Percentiles rank a stretch among this genome's conserved stretches.
phyloP scores from a whole-genome alignment of 2,888 invertebrate species.

The Heteropelma amictum region DNA sequence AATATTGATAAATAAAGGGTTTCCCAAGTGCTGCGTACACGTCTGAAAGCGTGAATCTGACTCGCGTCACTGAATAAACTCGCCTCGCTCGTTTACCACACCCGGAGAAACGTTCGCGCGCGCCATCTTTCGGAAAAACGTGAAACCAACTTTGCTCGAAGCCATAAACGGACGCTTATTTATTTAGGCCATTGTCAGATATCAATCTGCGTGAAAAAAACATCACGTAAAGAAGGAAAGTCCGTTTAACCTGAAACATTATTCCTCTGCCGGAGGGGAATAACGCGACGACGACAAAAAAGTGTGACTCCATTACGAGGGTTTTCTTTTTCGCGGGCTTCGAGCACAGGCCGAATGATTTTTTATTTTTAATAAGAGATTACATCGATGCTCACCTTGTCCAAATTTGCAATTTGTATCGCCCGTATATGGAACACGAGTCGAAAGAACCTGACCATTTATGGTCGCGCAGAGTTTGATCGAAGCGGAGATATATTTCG shows the following conservation, averaged over 20 bases:
- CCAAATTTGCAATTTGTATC: slow-evolving; percentile 15
- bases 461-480: slow-evolving; percentile 40
- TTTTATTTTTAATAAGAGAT: too few relatives aligned
- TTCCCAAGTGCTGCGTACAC: slow-evolving; percentile 1
- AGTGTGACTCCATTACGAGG: too few relatives aligned
- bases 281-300: too few relatives aligned
- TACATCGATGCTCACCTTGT: not conserved
- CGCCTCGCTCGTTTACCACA: slow-evolving; percentile 41
- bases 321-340: too few relatives aligned
- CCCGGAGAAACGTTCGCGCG: slow-evolving; percentile 23
- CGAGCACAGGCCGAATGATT: too few relatives aligned
- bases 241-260: not conserved
- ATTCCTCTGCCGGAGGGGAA: too few relatives aligned
- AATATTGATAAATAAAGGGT: slow-evolving; percentile 1
- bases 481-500: slow-evolving; percentile 4
- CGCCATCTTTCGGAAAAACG: slow-evolving; percentile 49
- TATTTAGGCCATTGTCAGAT: slow-evolving; percentile 57
- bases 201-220: slow-evolving; percentile 11
- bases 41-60: slow-evolving; percentile 51
- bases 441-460: slow-evolving; percentile 52
- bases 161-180: slow-evolving; percentile 51
- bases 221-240: not conserved
- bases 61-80: slow-evolving; percentile 52
- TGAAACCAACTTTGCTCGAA: not conserved
- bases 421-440: slow-evolving; percentile 45